Percentiles rank a stretch among this genome's conserved stretches.
Conservation (phyloP, 2,113 vertebrate species). For the Brevimyrus niger region DNA sequence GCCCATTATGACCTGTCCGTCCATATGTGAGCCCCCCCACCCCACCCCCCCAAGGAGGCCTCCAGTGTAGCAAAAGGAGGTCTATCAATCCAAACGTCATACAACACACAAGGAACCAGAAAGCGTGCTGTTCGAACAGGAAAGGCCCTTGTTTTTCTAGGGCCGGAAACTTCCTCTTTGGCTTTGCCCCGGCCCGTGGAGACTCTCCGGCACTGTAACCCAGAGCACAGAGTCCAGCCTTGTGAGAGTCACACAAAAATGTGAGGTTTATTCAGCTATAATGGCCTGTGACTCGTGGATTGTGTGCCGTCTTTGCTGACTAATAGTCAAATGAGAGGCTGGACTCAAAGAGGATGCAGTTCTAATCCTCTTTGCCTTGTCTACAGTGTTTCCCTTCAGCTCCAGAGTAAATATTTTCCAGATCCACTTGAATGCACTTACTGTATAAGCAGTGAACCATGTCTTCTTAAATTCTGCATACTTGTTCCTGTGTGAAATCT, state of each 20-base stretch:
- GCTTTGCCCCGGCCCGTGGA: neutral
- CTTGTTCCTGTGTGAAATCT: neutral
- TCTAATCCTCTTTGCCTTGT: neutral
- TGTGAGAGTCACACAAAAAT: neutral
- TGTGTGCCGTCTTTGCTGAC: conserved; percentile 11
- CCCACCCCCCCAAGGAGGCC: neutral
- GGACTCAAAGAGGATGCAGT: neutral
- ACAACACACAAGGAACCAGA: neutral
- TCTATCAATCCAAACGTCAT: neutral
- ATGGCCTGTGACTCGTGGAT: neutral
- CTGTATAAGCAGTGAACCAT: neutral
- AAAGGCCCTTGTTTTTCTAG: neutral
- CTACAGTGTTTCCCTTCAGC: neutral
- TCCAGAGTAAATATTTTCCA: neutral
- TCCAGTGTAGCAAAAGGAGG: neutral
- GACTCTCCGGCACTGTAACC: neutral
- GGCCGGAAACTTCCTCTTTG: neutral
- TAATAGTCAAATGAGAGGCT: neutral
- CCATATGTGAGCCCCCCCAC: neutral
- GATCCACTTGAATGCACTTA: neutral
- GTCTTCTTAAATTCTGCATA: conserved; percentile 2
- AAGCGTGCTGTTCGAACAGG: neutral
- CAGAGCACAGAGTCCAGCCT: neutral
- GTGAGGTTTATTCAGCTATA: neutral
- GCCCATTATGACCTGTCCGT: neutral